phyloP scores from a whole-genome alignment of 2,797 vertebrate genomes.

The Eidolon dupreanum region DNA sequence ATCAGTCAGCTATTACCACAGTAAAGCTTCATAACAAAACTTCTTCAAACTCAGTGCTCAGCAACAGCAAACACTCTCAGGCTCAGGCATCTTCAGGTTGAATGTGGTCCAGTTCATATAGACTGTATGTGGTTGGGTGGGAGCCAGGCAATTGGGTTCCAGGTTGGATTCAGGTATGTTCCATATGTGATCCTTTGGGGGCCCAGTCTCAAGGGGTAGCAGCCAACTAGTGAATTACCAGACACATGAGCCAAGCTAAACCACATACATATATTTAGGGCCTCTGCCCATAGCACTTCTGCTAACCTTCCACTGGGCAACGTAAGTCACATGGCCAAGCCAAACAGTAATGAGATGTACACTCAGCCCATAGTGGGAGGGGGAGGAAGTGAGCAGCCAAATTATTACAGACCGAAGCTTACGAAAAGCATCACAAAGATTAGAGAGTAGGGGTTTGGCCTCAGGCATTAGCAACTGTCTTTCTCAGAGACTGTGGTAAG shows the following conservation, averaged over 20 bases:
- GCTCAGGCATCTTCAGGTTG: background rate
- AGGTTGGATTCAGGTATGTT: background rate
- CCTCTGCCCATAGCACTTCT: background rate
- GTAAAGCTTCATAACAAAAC: background rate
- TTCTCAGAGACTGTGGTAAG: background rate
- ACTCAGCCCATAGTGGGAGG: background rate
- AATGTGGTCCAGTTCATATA: background rate
- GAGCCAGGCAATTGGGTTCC: too few species aligned
- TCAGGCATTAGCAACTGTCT: background rate
- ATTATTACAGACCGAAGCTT: background rate
- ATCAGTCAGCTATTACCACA: background rate
- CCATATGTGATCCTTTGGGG: background rate
- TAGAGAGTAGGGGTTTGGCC: background rate
- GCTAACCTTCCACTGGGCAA: background rate
- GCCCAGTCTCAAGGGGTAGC: background rate
- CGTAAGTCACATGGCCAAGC: background rate
- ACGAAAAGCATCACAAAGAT: background rate
- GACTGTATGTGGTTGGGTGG: background rate
- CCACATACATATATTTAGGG: background rate
- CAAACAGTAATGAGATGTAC: rapidly evolving
- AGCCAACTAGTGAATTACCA: background rate
- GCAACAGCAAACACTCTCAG: background rate
- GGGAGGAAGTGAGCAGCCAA: background rate
- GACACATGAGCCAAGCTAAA: background rate
- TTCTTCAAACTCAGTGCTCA: background rate